Conservation (phyloP, 2,888 invertebrate species). For the Acheta domesticus region DNA sequence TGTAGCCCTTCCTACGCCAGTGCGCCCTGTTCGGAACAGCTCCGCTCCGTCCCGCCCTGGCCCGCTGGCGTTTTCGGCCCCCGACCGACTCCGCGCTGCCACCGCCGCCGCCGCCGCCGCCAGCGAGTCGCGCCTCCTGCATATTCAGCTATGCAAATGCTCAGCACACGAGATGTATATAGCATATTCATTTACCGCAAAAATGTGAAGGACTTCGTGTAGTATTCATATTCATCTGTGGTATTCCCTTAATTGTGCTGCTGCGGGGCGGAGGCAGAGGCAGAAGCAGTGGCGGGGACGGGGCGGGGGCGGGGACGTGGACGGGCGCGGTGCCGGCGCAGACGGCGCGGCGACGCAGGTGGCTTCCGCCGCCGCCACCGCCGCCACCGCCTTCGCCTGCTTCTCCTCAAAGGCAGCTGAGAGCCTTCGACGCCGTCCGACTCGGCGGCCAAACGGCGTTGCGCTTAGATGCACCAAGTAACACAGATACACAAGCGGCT, state of each 20-base stretch:
- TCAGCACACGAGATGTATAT: constrained; percentile 6
- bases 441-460: too few relatives aligned
- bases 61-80: not conserved
- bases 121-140: constrained; percentile 18
- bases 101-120: not conserved
- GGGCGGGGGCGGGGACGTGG: not conserved
- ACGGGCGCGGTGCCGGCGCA: not conserved
- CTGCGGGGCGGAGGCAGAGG: not conserved
- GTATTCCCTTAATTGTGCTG: constrained; percentile 6
- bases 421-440: too few relatives aligned
- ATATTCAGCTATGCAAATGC: constrained; percentile 9
- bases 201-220: constrained; percentile 18
- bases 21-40: too few relatives aligned
- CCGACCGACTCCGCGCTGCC: not conserved
- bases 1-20: too few relatives aligned
- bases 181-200: constrained; percentile 18
- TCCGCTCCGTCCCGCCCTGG: not conserved
- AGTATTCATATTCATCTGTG: constrained; percentile 10
- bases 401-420: too few relatives aligned
- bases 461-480: too few relatives aligned
- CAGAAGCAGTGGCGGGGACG: not conserved
- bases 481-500: too few relatives aligned
- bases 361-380: not conserved
- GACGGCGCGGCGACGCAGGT: not conserved
- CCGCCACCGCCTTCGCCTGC: not conserved